A percentile compares a stretch with the other conserved stretches of the same genome.
Evolutionary conservation across 1,140 invertebrate species (phyloP).

Genomic region (Anoplophora glabripennis): DNA sequence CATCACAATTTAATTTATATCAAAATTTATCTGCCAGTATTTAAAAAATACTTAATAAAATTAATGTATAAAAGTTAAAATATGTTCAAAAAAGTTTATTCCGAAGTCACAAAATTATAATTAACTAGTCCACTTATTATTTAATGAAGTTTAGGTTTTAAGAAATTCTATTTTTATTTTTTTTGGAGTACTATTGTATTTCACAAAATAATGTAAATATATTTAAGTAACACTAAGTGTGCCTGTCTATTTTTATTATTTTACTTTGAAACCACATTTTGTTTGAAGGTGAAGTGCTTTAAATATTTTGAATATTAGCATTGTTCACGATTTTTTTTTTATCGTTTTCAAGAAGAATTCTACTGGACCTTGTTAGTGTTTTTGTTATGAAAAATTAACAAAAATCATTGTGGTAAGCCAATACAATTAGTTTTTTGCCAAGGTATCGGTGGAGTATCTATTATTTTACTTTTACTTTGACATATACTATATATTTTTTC

Average conservation of each 20-base stretch:
- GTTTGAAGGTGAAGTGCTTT: conserved; percentile 40
- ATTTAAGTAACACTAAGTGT: conserved; percentile 36
- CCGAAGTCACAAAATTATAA: conserved; percentile 10
- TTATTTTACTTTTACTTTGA: conserved; percentile 2
- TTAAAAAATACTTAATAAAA: not conserved
- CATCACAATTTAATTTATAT: conserved; percentile 17
- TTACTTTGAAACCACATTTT: conserved; percentile 16
- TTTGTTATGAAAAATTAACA: conserved; percentile 43
- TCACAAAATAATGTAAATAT: conserved; percentile 24
- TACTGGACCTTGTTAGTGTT: conserved; percentile 39
- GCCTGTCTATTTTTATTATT: conserved; percentile 29
- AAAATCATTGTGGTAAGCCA: conserved; percentile 26
- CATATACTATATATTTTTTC: not conserved
- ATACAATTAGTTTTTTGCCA: not conserved
- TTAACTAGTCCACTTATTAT: conserved; percentile 28
- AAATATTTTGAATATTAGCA: conserved; percentile 45
- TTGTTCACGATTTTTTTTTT: conserved; percentile 27
- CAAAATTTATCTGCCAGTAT: conserved; percentile 9
- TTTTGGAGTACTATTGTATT: conserved; percentile 18
- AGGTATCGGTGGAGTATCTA: conserved; percentile 7
- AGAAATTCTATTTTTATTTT: conserved; percentile 15
- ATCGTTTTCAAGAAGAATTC: conserved; percentile 13
- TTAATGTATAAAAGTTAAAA: not conserved
- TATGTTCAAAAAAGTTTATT: not conserved
- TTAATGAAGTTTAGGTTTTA: conserved; percentile 19